phyloP scores from a whole-genome alignment of 37 sponge, comb jelly and placozoan species.

The Cliona cf. orientalis region DNA sequence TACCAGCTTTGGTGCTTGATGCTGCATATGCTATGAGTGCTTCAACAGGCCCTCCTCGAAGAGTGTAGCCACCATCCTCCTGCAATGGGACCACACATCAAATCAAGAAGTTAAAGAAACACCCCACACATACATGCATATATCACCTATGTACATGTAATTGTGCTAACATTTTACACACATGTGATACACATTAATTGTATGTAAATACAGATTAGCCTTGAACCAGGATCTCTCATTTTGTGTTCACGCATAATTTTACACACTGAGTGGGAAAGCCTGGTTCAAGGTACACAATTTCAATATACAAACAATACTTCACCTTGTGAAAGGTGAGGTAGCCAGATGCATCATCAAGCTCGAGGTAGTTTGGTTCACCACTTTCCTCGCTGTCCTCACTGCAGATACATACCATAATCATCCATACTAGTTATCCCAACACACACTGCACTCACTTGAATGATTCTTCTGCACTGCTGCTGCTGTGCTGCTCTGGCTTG shows the following conservation, averaged over 20 bases:
- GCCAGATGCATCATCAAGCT: conserved; percentile 61
- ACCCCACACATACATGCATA: too few species aligned
- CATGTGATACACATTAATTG: too few species aligned
- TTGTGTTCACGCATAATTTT: too few species aligned
- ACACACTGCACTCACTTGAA: background rate
- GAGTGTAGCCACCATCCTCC: conserved; percentile 77
- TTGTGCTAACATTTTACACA: background rate
- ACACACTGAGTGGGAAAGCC: background rate
- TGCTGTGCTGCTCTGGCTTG: background rate
- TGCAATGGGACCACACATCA: conserved; percentile 2
- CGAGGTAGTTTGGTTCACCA: conserved; percentile 46
- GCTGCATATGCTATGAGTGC: conserved; percentile 92
- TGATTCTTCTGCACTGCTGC: background rate
- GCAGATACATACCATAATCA: too few species aligned
- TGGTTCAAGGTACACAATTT: background rate
- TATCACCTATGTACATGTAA: too few species aligned
- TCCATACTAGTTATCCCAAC: background rate
- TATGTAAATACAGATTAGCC: too few species aligned
- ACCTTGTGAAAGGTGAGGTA: conserved; percentile 74
- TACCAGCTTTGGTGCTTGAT: conserved; percentile 70
- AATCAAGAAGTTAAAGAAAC: background rate
- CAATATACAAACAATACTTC: background rate
- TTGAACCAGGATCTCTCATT: too few species aligned
- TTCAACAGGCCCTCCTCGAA: conserved; percentile 83
- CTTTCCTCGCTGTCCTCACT: conserved; percentile 41